Evolutionary conservation across 2,113 vertebrate species (phyloP).

Genomic region (Otocyon megalotis): DNA sequence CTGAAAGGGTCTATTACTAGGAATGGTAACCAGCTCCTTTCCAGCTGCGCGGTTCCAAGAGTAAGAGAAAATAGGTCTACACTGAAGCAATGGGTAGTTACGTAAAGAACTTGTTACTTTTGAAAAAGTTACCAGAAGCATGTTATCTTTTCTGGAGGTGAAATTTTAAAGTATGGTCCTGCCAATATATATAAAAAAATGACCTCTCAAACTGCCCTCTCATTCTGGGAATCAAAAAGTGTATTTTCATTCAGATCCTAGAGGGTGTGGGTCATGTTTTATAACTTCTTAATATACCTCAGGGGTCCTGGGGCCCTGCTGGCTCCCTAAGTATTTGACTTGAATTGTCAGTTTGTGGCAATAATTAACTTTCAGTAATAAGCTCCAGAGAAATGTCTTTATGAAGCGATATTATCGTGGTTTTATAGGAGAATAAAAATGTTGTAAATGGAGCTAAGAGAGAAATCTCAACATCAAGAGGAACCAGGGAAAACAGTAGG

Average conservation of each 20-base stretch:
- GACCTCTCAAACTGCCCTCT: slow-evolving; percentile 21
- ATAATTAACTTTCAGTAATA: slow-evolving; percentile 66
- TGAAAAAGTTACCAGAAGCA: slow-evolving; percentile 40
- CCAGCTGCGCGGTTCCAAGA: not conserved
- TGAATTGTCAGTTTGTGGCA: slow-evolving; percentile 62
- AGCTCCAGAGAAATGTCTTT: slow-evolving; percentile 56
- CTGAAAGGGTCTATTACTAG: slow-evolving; percentile 55
- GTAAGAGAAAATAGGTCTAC: slow-evolving; percentile 49
- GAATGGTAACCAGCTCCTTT: slow-evolving; percentile 53
- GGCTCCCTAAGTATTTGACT: slow-evolving; percentile 54
- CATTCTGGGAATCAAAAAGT: slow-evolving; percentile 18
- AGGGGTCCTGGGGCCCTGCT: not conserved
- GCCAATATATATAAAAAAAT: not conserved
- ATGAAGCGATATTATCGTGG: slow-evolving; percentile 56
- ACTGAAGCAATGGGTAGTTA: not conserved
- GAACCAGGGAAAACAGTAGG: slow-evolving; percentile 35
- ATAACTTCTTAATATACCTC: slow-evolving; percentile 23
- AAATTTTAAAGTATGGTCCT: slow-evolving; percentile 29
- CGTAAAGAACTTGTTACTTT: slow-evolving; percentile 24
- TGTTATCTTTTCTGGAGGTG: not conserved
- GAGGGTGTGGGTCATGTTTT: slow-evolving; percentile 18
- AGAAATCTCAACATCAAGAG: slow-evolving; percentile 41
- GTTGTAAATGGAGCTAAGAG: slow-evolving; percentile 46
- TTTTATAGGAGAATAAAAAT: slow-evolving; percentile 64
- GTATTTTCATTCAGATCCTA: not conserved